Evolutionary conservation across 2,888 invertebrate genomes (phyloP), one percentile per base, ranked within the genome.

Genomic region (Pterobdella sp.): DNA sequence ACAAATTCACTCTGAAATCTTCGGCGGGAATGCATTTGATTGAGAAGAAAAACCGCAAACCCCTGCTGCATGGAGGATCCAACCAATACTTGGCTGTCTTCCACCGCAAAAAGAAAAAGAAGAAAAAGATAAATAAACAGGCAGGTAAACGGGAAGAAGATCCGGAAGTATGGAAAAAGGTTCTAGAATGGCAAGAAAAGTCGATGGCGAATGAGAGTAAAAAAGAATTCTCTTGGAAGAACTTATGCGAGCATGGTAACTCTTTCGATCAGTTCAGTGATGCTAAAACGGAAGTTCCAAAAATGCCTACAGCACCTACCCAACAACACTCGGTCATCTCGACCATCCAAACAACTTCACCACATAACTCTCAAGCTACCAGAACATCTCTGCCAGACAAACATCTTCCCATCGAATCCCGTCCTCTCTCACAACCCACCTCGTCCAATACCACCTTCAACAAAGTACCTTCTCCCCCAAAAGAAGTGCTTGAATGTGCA

Each of bases 11-110:
- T 3, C 60, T 56, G 10, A 56, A 56, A 3, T 22, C 14, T 4
- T 7, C 7, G 49, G 60, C 14, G n/a, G 60, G 60, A 22, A 56
- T 56, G 60, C 60, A n/a, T n/a, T 56, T 56, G 60, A 56, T 3
- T 3, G 60, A 56, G 60, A n/a, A n/a, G n/a, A n/a, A n/a, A n/a
- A n/a, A n/a, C n/a, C n/a, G n/a, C n/a, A n/a, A n/a, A n/a, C n/a
- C n/a, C n/a, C n/a, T n/a, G n/a, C n/a, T n/a, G n/a, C n/a, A n/a
- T n/a, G 49, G 49, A 22, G 49, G 49, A 7, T 56, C 60, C 60
- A 56, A 56, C 60, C 14, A 56, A n/a, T 56, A 56, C 60, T 56
- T 56, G 60, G n/a, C 10, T 3, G 60, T 56, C 3, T 56, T 56
- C n/a, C 10, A 56, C 14, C 26, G 22, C 31, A 65, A 34, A 34